Percentiles rank a stretch among this genome's conserved stretches.
Conservation (phyloP, 2,113 vertebrate species). For the Oostethus manadensis region DNA sequence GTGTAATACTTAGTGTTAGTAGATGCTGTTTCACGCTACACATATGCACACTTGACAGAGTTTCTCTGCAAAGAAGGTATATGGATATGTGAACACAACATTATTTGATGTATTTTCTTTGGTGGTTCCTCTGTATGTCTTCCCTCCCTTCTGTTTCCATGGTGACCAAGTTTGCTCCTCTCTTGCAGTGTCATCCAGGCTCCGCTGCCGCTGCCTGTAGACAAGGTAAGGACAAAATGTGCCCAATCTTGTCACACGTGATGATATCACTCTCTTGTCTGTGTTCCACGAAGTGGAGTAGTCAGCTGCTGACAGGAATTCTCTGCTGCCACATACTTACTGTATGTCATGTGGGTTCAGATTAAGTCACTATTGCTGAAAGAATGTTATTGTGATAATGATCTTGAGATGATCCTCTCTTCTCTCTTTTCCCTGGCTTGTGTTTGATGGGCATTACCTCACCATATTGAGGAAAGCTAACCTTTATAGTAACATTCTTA, state of each 20-base stretch:
- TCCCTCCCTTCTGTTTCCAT: slow-evolving; percentile 48
- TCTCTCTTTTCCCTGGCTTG: not conserved
- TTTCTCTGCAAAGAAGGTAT: no score
- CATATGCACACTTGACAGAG: no score
- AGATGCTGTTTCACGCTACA: no score
- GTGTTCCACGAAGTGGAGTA: slow-evolving; percentile 5
- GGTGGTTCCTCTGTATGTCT: not conserved
- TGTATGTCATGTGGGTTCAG: slow-evolving; percentile 10
- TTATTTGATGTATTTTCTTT: no score
- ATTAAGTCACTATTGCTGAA: not conserved
- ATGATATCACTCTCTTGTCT: not conserved
- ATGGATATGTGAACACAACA: no score
- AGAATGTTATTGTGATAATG: not conserved
- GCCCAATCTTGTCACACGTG: not conserved
- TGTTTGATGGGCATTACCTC: no score
- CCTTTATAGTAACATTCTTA: no score
- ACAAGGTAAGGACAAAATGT: slow-evolving; percentile 83
- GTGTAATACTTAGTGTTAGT: no score
- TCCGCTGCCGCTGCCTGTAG: slow-evolving; percentile 92
- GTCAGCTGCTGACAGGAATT: slow-evolving; percentile 49
- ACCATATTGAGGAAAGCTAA: no score
- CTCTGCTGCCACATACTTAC: slow-evolving; percentile 6
- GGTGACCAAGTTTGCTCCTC: slow-evolving; percentile 42
- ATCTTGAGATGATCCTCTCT: not conserved
- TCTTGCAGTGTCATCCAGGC: slow-evolving; percentile 90